Evolutionary conservation across 1,140 invertebrate genomes (phyloP).

Genomic region (Sycophaga agraensis): DNA sequence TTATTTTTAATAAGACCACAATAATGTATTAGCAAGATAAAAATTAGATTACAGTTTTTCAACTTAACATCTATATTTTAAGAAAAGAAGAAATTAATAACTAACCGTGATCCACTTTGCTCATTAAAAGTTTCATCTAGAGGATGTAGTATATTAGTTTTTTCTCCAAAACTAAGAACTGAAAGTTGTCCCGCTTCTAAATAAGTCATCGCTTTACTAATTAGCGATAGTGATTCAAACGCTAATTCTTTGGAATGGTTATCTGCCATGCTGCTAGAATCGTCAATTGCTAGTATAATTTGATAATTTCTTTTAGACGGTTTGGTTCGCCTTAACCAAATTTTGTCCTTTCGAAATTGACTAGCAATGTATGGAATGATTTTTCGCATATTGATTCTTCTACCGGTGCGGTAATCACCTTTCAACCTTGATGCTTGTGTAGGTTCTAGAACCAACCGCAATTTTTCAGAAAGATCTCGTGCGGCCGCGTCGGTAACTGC

Average conservation of each 20-base stretch:
- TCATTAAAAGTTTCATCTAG: slow-evolving; percentile 85
- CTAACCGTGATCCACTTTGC: slow-evolving; percentile 71
- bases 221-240: slow-evolving; percentile 90
- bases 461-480: slow-evolving; percentile 89
- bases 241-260: slow-evolving; percentile 89
- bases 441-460: slow-evolving; percentile 92
- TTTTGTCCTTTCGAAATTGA: slow-evolving; percentile 98
- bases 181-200: slow-evolving; percentile 91
- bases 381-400: slow-evolving; percentile 97
- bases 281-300: slow-evolving; percentile 94
- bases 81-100: too few relatives aligned
- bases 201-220: slow-evolving; percentile 88
- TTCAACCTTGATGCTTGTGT: slow-evolving; percentile 88
- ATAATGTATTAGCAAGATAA: too few relatives aligned
- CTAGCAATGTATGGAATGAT: slow-evolving; percentile 98
- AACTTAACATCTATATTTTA: too few relatives aligned
- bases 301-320: slow-evolving; percentile 96
- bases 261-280: slow-evolving; percentile 91
- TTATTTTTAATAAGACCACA: too few relatives aligned
- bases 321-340: slow-evolving; percentile 95
- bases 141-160: slow-evolving; percentile 78
- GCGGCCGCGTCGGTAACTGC: slow-evolving; percentile 70
- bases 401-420: slow-evolving; percentile 95
- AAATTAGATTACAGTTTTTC: too few relatives aligned
- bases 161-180: slow-evolving; percentile 91